Evolutionary conservation across 2,113 vertebrate genomes (phyloP).

Genomic region (Phalacrocorax aristotelis): DNA sequence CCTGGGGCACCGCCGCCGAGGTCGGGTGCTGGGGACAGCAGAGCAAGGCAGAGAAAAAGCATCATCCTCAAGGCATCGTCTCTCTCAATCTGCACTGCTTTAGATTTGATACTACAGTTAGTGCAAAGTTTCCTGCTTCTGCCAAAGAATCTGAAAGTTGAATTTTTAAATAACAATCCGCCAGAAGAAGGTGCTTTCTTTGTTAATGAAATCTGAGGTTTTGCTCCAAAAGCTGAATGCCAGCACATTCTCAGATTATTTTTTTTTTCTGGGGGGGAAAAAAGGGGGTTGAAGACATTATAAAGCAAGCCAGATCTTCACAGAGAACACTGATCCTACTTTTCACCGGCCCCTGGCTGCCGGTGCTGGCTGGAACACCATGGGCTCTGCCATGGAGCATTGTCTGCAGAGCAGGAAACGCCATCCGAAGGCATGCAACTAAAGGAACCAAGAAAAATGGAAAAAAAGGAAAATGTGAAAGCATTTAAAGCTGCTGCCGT

Average conservation of each 20-base stretch:
- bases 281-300: neutral
- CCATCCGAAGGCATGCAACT: neutral
- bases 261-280: neutral
- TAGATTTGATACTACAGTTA: neutral
- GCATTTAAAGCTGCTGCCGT: accelerated
- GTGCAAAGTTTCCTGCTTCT: neutral
- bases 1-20: neutral
- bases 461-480: neutral
- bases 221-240: neutral
- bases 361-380: neutral
- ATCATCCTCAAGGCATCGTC: neutral
- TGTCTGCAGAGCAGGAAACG: neutral
- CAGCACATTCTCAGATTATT: neutral
- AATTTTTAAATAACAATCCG: neutral
- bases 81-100: neutral
- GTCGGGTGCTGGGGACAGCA: neutral
- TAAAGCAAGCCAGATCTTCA: neutral
- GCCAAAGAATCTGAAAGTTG: neutral
- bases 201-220: neutral
- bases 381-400: neutral
- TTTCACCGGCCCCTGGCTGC: neutral
- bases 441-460: no score
- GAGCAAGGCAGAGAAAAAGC: neutral
- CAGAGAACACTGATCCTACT: neutral
- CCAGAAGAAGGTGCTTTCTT: neutral